phyloP scores from a whole-genome alignment of 2,888 invertebrate genomes.

The Synanthedon myopaeformis region DNA sequence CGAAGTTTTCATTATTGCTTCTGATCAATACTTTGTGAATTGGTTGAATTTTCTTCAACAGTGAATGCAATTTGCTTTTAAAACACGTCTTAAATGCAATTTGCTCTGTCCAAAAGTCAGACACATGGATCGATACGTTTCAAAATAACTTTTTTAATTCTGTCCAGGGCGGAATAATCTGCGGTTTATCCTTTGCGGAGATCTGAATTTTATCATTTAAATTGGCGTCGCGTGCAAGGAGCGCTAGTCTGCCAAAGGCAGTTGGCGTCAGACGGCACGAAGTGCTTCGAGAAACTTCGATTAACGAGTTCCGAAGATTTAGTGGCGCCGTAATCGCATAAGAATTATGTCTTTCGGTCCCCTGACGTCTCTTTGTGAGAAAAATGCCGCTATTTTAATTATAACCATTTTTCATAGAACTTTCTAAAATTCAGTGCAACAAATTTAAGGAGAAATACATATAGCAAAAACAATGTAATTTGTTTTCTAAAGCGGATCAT shows the following conservation, averaged over 20 bases:
- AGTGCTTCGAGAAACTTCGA: slow-evolving; percentile 61
- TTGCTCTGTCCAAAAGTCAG: background rate
- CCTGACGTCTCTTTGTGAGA: slow-evolving; percentile 31
- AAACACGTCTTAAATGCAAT: background rate
- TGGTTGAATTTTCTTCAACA: background rate
- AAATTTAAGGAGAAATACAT: no score
- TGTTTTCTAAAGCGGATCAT: no score
- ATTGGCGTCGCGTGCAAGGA: slow-evolving; percentile 45
- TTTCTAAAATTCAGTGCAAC: no score
- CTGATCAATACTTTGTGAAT: background rate
- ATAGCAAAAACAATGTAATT: no score
- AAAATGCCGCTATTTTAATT: no score
- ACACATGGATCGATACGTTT: background rate
- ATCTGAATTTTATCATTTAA: slow-evolving; percentile 64
- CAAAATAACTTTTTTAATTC: slow-evolving; percentile 17
- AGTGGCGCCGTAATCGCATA: slow-evolving; percentile 52
- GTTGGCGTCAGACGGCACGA: slow-evolving; percentile 51
- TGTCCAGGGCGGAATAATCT: slow-evolving; percentile 39
- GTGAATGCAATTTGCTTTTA: no score
- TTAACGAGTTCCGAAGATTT: slow-evolving; percentile 65
- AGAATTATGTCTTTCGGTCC: slow-evolving; percentile 46
- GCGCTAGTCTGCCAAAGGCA: slow-evolving; percentile 53
- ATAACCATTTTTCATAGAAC: no score
- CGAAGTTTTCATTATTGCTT: background rate
- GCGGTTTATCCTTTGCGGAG: slow-evolving; percentile 53